phyloP scores from a whole-genome alignment of 2,888 invertebrate genomes.

The Seira sanloemensis region DNA sequence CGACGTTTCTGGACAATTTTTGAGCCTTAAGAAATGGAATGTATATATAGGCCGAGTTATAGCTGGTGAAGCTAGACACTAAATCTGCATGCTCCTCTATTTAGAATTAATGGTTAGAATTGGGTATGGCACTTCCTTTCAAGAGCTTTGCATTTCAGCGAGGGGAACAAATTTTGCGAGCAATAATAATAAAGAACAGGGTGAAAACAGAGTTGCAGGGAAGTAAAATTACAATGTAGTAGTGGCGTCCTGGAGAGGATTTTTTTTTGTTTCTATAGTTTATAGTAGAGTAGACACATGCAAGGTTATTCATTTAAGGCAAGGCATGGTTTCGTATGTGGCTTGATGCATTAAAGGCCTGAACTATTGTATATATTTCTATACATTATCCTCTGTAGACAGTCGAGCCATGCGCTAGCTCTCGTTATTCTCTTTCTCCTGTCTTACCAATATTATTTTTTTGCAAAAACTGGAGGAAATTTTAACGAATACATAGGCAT shows the following conservation, averaged over 20 bases:
- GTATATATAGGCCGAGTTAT: too few relatives aligned
- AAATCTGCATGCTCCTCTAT: too few relatives aligned
- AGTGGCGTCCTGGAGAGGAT: background rate
- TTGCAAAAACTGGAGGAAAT: background rate
- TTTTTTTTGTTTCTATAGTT: too few relatives aligned
- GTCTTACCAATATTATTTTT: background rate
- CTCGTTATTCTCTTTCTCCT: constrained; percentile 24
- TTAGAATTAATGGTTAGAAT: too few relatives aligned
- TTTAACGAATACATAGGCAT: background rate
- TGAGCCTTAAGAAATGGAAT: too few relatives aligned
- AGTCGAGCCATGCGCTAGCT: constrained; percentile 59
- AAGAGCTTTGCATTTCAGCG: background rate
- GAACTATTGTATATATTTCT: background rate
- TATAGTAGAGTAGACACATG: too few relatives aligned
- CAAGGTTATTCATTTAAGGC: too few relatives aligned
- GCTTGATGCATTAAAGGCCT: background rate
- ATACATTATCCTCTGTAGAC: constrained; percentile 50
- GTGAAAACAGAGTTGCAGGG: background rate
- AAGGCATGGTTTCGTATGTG: background rate
- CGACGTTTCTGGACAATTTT: too few relatives aligned
- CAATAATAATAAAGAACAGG: background rate
- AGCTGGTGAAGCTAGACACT: too few relatives aligned
- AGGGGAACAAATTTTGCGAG: background rate
- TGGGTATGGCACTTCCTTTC: background rate
- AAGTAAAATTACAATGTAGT: background rate